phyloP scores from a whole-genome alignment of 2,888 invertebrate genomes.

The Orthosia cruda region DNA sequence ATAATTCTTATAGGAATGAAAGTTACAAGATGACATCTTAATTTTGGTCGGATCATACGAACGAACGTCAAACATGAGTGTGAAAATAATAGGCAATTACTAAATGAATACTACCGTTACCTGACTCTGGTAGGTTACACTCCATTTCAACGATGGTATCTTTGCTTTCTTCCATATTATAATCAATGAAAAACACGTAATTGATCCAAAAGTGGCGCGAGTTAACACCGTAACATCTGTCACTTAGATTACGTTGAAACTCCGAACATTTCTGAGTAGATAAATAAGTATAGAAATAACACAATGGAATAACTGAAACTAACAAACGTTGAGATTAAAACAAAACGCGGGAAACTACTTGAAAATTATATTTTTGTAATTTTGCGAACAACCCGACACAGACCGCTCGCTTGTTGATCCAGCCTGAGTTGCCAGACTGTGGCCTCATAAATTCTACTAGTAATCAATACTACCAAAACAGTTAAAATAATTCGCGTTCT shows the following conservation, averaged over 20 bases:
- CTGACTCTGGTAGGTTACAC: conserved; percentile 74
- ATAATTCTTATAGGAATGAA: conserved; percentile 27
- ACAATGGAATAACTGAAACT: conserved; percentile 46
- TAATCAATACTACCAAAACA: conserved; percentile 3
- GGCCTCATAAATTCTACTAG: conserved; percentile 22
- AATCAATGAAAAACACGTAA: conserved; percentile 67
- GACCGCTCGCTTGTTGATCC: conserved; percentile 87
- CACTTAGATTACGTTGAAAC: conserved; percentile 77
- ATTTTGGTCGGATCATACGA: conserved; percentile 76
- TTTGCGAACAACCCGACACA: conserved; percentile 68
- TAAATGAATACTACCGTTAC: conserved; percentile 73
- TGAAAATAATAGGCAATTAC: conserved; percentile 55
- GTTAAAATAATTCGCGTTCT: background rate
- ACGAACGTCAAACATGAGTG: conserved; percentile 72
- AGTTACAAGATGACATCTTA: conserved; percentile 57
- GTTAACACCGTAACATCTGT: conserved; percentile 86
- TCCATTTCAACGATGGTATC: conserved; percentile 73
- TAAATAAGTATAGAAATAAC: conserved; percentile 48
- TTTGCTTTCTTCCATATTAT: conserved; percentile 81
- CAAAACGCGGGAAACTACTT: conserved; percentile 50
- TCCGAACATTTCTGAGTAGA: conserved; percentile 76
- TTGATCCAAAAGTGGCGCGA: conserved; percentile 82
- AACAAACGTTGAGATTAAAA: conserved; percentile 42
- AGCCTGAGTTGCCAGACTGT: conserved; percentile 78
- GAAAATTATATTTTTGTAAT: conserved; percentile 54